phyloP scores from a whole-genome alignment of 2,797 vertebrate genomes.

The Enteromius radiatus region DNA sequence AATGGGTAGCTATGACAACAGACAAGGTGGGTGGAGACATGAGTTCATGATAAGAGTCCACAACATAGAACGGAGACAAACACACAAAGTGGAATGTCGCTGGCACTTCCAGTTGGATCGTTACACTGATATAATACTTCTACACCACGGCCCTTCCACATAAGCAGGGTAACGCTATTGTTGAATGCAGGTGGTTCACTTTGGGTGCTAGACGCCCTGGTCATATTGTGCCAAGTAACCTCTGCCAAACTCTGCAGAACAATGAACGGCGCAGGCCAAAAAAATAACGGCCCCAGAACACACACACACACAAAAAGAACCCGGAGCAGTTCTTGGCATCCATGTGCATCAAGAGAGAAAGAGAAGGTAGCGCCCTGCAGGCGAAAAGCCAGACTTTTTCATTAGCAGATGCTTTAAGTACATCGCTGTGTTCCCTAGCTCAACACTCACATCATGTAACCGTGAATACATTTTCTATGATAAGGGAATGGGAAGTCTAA shows the following conservation, averaged over 20 bases:
- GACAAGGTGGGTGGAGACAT: no score
- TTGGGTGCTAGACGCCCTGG: constrained; percentile 68
- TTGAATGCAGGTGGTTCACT: constrained; percentile 66
- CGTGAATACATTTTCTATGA: background rate
- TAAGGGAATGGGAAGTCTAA: no score
- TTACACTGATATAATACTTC: constrained; percentile 9
- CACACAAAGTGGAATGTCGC: no score
- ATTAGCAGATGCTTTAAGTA: constrained; percentile 59
- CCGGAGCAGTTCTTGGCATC: constrained; percentile 65
- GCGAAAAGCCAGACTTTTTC: constrained; percentile 62
- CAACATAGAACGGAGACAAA: no score
- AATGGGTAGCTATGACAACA: no score
- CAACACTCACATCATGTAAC: background rate
- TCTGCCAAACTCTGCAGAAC: constrained; percentile 53
- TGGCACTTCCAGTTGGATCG: no score
- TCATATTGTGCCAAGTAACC: constrained; percentile 62
- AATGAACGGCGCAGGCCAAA: constrained; percentile 51
- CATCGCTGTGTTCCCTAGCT: constrained; percentile 38
- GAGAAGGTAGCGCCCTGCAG: constrained; percentile 59
- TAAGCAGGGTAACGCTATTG: constrained; percentile 63
- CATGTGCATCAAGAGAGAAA: constrained; percentile 66
- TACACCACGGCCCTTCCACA: constrained; percentile 14
- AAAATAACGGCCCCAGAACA: constrained; percentile 61
- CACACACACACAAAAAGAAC: constrained; percentile 59
- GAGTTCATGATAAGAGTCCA: no score